A percentile compares a stretch with the other conserved stretches of the same genome.
Evolutionary conservation across 2,797 vertebrate genomes (phyloP).

Genomic region (Taenioides sp.): DNA sequence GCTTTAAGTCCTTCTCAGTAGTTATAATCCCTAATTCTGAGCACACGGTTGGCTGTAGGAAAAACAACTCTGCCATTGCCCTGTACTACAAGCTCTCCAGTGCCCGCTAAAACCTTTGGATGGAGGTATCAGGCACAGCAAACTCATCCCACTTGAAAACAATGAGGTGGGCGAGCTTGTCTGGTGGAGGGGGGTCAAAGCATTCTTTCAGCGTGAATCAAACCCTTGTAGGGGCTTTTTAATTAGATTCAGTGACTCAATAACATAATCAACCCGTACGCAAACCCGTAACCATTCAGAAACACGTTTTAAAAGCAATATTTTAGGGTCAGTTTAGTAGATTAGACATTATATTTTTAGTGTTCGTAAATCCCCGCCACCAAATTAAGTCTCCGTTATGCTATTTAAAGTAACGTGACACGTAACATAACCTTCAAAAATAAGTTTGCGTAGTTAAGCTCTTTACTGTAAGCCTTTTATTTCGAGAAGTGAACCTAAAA

Average conservation of each 20-base stretch:
- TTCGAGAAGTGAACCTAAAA: background rate
- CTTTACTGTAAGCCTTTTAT: background rate
- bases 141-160: conserved; percentile 36
- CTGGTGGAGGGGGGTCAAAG: background rate
- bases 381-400: background rate
- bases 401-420: conserved; percentile 2
- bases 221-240: background rate
- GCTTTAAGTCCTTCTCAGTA: conserved; percentile 61
- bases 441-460: background rate
- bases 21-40: conserved; percentile 62
- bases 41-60: conserved; percentile 38
- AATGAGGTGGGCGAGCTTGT: conserved; percentile 15
- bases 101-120: conserved; percentile 17
- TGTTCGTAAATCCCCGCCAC: background rate
- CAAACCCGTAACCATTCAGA: background rate
- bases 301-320: background rate
- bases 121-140: conserved; percentile 9
- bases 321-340: background rate
- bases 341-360: background rate
- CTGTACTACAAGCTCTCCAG: conserved; percentile 9
- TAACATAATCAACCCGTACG: background rate
- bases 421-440: background rate
- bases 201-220: conserved; percentile 16
- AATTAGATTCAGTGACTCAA: conserved; percentile 5
- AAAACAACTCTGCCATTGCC: conserved; percentile 52